phyloP scores from a whole-genome alignment of 2,113 vertebrate genomes.

The Stomatorhinus ivindoensis region DNA sequence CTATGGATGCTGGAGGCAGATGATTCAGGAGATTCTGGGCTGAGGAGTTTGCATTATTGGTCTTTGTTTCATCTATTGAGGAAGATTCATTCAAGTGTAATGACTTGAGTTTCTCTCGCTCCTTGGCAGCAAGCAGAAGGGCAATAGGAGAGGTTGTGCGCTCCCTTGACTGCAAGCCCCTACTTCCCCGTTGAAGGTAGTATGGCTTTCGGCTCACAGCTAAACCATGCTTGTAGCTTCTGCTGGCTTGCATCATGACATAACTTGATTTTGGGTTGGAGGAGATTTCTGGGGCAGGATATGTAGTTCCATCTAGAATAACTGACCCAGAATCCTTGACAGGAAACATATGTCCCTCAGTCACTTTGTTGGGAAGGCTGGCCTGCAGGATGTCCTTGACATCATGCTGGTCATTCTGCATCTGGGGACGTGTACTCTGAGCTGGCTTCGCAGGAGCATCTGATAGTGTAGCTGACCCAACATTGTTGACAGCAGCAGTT shows the following conservation, averaged over 20 bases:
- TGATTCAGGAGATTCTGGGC: slow-evolving; percentile 42
- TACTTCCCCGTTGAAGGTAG: slow-evolving; percentile 47
- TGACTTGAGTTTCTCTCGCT: slow-evolving; percentile 68
- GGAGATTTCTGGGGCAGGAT: slow-evolving; percentile 16
- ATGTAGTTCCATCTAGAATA: slow-evolving; percentile 21
- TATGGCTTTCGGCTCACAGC: slow-evolving; percentile 20
- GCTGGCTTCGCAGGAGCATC: slow-evolving; percentile 39
- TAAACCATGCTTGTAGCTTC: slow-evolving; percentile 8
- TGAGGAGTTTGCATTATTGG: slow-evolving; percentile 52
- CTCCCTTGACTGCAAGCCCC: slow-evolving; percentile 26
- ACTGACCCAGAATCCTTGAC: slow-evolving; percentile 20
- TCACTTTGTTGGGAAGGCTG: slow-evolving; percentile 14
- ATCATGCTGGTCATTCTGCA: slow-evolving; percentile 27
- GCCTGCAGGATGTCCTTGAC: slow-evolving; percentile 30
- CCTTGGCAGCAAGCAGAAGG: slow-evolving; percentile 77
- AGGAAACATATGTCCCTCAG: slow-evolving; percentile 7
- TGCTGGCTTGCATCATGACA: slow-evolving; percentile 16
- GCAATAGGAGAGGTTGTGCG: slow-evolving; percentile 69
- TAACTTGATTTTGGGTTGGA: slow-evolving; percentile 32
- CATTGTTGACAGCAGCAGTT: slow-evolving; percentile 14
- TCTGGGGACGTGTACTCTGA: slow-evolving; percentile 30
- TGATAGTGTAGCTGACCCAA: background rate
- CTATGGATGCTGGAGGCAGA: slow-evolving; percentile 8
- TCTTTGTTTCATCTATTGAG: slow-evolving; percentile 28
- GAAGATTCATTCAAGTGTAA: slow-evolving; percentile 35